A percentile compares a stretch with the other conserved stretches of the same genome.
Conservation (phyloP, 1,140 invertebrate species). For the Pseudomyrmex dendroicus region DNA sequence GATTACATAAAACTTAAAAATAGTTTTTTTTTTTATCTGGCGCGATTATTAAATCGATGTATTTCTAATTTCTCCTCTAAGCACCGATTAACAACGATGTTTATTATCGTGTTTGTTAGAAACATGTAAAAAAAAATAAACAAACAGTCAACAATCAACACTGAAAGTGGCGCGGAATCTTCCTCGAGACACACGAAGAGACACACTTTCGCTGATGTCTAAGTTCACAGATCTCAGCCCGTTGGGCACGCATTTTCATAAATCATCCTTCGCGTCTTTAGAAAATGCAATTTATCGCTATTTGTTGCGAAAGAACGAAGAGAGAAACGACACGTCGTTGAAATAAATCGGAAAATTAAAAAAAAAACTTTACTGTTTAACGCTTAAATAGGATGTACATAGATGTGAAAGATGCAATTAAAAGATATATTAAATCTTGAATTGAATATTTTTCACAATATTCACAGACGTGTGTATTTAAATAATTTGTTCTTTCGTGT, state of each 20-base stretch:
- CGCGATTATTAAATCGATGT: too few species aligned
- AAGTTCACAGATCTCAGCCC: constrained; percentile 15
- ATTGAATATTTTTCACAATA: background rate
- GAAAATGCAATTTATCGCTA: constrained; percentile 29
- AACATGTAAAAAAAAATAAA: background rate
- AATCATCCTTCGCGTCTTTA: constrained; percentile 41
- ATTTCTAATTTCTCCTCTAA: background rate
- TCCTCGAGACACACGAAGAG: background rate
- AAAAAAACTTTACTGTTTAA: background rate
- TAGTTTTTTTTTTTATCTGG: too few species aligned
- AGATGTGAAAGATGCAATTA: background rate
- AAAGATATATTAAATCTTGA: background rate
- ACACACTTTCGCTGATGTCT: constrained; percentile 38
- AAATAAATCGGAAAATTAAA: background rate
- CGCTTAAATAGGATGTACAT: too few species aligned
- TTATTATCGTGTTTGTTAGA: constrained; percentile 6
- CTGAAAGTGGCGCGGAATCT: constrained; percentile 21
- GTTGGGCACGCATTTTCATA: constrained; percentile 40
- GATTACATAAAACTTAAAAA: too few species aligned
- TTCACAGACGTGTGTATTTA: background rate
- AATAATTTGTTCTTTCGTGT: constrained; percentile 18
- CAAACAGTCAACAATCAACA: background rate
- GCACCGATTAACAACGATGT: background rate
- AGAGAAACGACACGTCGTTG: background rate
- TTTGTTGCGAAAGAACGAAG: background rate